phyloP scores from a whole-genome alignment of 2,888 invertebrate species.

The Eilema depressum region DNA sequence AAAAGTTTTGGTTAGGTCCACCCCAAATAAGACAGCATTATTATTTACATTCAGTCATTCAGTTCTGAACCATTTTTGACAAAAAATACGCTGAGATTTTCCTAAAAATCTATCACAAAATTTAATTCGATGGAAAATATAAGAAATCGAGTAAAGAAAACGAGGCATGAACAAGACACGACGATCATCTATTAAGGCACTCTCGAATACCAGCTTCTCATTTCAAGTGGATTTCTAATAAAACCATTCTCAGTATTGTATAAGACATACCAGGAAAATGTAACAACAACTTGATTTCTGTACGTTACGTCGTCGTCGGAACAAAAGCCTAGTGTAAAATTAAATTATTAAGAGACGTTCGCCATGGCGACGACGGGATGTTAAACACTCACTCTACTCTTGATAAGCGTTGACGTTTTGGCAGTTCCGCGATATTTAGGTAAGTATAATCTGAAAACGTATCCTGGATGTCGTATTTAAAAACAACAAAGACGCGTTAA shows the following conservation, averaged over 20 bases:
- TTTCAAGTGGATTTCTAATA: neutral
- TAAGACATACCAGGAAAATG: conserved; percentile 10
- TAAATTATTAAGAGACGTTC: conserved; percentile 14
- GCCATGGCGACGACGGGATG: neutral
- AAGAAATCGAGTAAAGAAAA: no score
- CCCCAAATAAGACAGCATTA: no score
- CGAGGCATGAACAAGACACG: neutral
- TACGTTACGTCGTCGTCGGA: neutral
- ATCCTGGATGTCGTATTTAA: conserved; percentile 20
- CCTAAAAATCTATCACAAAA: no score
- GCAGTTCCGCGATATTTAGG: conserved; percentile 11
- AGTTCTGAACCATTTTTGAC: no score
- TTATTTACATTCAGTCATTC: no score
- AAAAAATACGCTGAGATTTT: no score
- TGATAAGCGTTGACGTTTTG: conserved; percentile 8
- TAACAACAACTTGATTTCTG: conserved; percentile 9
- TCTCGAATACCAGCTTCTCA: neutral
- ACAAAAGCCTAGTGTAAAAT: conserved; percentile 6
- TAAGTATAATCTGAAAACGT: conserved; percentile 32
- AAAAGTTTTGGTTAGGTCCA: no score
- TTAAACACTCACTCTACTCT: neutral
- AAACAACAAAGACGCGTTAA: no score
- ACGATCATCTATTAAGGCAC: neutral
- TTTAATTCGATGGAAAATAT: no score
- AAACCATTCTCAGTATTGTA: neutral